Evolutionary conservation across 2,888 invertebrate species (phyloP).

Genomic region (Kryphioiulus occultus): DNA sequence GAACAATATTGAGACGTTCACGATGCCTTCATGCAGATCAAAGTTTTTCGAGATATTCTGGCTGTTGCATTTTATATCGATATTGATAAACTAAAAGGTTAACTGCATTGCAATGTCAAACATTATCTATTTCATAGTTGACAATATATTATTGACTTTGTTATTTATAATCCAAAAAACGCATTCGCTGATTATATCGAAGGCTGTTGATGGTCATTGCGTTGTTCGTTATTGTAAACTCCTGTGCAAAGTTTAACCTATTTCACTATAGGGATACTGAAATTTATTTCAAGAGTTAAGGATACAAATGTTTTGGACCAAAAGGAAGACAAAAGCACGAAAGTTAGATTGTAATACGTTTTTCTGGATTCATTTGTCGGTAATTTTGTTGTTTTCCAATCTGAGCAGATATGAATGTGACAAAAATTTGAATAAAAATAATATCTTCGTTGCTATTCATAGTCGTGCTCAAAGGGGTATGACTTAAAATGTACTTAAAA

Average conservation of each 20-base stretch:
- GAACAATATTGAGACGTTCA: neutral
- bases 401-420: too few species aligned
- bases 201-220: neutral
- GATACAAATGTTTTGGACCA: neutral
- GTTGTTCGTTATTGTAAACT: neutral
- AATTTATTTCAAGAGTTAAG: too few species aligned
- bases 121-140: neutral
- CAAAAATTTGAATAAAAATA: too few species aligned
- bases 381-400: too few species aligned
- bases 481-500: too few species aligned
- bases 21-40: neutral
- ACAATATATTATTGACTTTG: neutral
- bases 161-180: neutral
- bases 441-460: too few species aligned
- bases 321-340: neutral
- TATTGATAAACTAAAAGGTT: neutral
- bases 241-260: neutral
- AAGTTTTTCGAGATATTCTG: neutral
- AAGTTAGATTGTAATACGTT: too few species aligned
- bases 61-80: neutral
- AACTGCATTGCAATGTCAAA: neutral
- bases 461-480: too few species aligned
- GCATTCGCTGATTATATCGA: neutral
- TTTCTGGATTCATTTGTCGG: too few species aligned
- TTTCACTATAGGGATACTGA: too few species aligned